These are phyloP conservation scores for Scomber japonicus DNA, from an alignment of 2,113 vertebrate genomes.

Conservation along the genomic window DNA sequence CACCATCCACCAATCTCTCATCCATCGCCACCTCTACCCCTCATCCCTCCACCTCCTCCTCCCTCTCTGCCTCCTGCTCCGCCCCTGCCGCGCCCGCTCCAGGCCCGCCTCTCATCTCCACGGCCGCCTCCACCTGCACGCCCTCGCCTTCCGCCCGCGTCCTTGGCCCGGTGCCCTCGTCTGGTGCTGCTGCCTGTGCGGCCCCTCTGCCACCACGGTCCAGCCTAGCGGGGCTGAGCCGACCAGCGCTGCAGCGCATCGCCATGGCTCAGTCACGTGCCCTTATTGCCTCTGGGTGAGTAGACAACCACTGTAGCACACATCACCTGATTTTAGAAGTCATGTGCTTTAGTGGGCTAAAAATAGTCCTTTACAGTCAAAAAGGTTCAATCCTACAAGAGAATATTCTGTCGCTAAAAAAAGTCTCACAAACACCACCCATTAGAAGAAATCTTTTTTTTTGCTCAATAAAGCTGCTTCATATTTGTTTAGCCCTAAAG, in stretches of 20 bases:
- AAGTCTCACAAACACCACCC: too few relatives aligned
- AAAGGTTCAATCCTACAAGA: neutral
- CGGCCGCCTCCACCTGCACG: conserved; percentile 64
- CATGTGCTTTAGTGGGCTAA: neutral
- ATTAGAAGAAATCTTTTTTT: too few relatives aligned
- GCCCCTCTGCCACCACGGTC: conserved; percentile 84
- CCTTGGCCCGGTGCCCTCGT: conserved; percentile 77
- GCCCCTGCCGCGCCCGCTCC: neutral
- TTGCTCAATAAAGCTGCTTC: too few relatives aligned
- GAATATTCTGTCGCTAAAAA: too few relatives aligned
- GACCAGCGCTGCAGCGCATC: conserved; percentile 91
- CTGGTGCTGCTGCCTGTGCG: conserved; percentile 77
- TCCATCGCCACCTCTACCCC: conserved; percentile 19
- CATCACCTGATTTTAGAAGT: too few relatives aligned
- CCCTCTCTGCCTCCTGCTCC: conserved; percentile 34
- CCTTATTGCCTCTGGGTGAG: conserved; percentile 96
- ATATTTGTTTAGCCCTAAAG: too few relatives aligned
- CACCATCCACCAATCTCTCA: conserved; percentile 27
- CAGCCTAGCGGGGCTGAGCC: conserved; percentile 89
- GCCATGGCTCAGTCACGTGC: conserved; percentile 96
- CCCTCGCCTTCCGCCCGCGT: conserved; percentile 80
- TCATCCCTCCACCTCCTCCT: conserved; percentile 72
- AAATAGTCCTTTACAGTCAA: neutral
- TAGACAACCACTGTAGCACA: conserved; percentile 20
- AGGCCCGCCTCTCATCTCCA: conserved; percentile 79